Conservation (phyloP, 2,797 vertebrate species). For the Adrianichthys oophorus region DNA sequence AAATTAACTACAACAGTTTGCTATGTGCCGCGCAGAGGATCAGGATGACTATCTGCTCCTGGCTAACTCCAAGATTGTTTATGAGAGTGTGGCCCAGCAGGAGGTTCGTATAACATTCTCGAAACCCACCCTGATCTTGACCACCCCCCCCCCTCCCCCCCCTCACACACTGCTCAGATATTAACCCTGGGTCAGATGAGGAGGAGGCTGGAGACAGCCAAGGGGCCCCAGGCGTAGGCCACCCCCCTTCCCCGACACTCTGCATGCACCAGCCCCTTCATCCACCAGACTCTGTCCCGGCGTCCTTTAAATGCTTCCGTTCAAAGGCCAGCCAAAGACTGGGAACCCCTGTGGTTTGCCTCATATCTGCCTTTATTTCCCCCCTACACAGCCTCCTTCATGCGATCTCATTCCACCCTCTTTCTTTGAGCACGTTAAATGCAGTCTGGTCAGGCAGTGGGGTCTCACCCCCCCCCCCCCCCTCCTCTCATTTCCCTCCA, state of each 20-base stretch:
- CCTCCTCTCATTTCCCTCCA: slow-evolving; percentile 7
- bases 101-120: slow-evolving; percentile 38
- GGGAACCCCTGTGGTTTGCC: slow-evolving; percentile 60
- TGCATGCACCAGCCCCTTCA: slow-evolving; percentile 44
- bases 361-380: slow-evolving; percentile 52
- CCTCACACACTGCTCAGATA: slow-evolving; percentile 21
- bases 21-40: no score
- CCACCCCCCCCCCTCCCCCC: slow-evolving; percentile 26
- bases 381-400: slow-evolving; percentile 17
- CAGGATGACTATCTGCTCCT: slow-evolving; percentile 1
- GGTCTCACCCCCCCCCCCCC: slow-evolving; percentile 41
- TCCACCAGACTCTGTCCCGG: slow-evolving; percentile 51
- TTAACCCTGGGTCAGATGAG: slow-evolving; percentile 52
- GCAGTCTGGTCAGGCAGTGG: slow-evolving; percentile 43
- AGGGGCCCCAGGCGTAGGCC: slow-evolving; percentile 28
- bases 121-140: slow-evolving; percentile 51
- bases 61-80: slow-evolving; percentile 29
- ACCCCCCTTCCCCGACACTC: slow-evolving; percentile 48
- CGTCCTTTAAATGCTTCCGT: slow-evolving; percentile 52
- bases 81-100: slow-evolving; percentile 13
- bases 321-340: slow-evolving; percentile 56
- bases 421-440: slow-evolving; percentile 46
- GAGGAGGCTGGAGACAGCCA: slow-evolving; percentile 15
- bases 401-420: slow-evolving; percentile 22
- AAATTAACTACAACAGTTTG: no score